Evolutionary conservation across 1,140 invertebrate genomes (phyloP).

Genomic region (Dendrolimus punctatus): DNA sequence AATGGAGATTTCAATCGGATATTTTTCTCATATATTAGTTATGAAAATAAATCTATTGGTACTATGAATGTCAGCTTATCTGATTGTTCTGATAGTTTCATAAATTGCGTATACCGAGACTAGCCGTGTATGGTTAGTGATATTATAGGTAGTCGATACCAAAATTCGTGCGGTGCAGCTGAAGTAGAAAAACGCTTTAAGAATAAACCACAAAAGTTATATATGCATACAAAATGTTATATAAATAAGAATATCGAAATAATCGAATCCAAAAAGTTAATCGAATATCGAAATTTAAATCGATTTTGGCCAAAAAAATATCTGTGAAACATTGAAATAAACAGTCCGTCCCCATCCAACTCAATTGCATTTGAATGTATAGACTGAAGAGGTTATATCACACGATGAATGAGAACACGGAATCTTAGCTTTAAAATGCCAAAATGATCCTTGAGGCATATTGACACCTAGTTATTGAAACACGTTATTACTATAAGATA

Average conservation of each 20-base stretch:
- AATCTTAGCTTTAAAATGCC: conserved; percentile 8
- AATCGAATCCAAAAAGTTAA: conserved; percentile 2
- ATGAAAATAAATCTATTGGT: too few species aligned
- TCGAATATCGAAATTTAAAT: conserved; percentile 6
- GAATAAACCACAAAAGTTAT: too few species aligned
- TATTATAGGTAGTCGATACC: too few species aligned
- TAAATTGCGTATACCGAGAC: too few species aligned
- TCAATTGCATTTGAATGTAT: conserved; percentile 31
- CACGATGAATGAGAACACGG: not conserved
- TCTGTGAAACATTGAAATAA: conserved; percentile 3
- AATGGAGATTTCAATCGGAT: too few species aligned
- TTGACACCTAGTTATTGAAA: not conserved
- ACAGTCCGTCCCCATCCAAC: conserved; percentile 39
- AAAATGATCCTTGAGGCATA: not conserved
- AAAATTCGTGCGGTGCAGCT: too few species aligned
- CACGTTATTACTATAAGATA: too few species aligned
- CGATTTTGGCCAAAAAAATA: not conserved
- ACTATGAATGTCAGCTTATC: too few species aligned
- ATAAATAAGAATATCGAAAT: conserved; percentile 4
- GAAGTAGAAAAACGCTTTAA: too few species aligned
- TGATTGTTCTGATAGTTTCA: too few species aligned
- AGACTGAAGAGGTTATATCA: conserved; percentile 19
- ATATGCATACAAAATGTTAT: not conserved
- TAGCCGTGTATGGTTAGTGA: not conserved
- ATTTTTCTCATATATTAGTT: too few species aligned